A percentile compares a stretch with the other conserved stretches of the same genome.
phyloP scores from a whole-genome alignment of 2,113 vertebrate species.

The Halcyon senegalensis region DNA sequence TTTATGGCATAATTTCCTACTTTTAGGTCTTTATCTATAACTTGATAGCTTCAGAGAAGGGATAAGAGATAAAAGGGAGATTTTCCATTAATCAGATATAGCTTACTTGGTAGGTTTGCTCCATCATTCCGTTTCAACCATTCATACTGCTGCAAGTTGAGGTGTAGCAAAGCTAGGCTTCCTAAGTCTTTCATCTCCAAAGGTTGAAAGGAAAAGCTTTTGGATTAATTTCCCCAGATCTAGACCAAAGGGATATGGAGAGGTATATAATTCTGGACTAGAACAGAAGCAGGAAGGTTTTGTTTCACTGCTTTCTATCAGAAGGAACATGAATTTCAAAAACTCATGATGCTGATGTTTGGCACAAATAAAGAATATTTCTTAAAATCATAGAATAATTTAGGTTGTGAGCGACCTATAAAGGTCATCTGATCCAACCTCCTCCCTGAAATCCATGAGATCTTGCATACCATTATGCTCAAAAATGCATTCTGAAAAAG shows the following conservation, averaged over 20 bases:
- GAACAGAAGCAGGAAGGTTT: neutral
- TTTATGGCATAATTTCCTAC: neutral
- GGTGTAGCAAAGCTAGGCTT: neutral
- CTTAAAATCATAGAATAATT: neutral
- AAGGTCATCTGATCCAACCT: neutral
- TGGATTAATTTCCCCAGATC: neutral
- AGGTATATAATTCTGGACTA: neutral
- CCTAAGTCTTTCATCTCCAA: neutral
- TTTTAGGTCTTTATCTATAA: neutral
- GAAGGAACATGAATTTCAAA: neutral
- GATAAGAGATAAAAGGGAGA: neutral
- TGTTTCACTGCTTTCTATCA: neutral
- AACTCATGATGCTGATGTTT: neutral
- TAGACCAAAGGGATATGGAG: neutral
- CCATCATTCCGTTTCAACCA: neutral
- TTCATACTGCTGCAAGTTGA: neutral
- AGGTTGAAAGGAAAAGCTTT: neutral
- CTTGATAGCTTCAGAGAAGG: neutral
- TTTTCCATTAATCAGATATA: neutral
- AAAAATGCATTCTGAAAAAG: neutral
- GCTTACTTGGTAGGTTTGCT: neutral
- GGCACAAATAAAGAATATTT: neutral
- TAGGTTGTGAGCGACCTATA: neutral
- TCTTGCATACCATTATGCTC: neutral
- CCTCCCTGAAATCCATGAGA: neutral